A percentile compares a stretch with the other conserved stretches of the same genome.
These are phyloP conservation scores for Melierax canorus DNA, from an alignment of 2,113 vertebrate species.

Conservation along the genomic window DNA sequence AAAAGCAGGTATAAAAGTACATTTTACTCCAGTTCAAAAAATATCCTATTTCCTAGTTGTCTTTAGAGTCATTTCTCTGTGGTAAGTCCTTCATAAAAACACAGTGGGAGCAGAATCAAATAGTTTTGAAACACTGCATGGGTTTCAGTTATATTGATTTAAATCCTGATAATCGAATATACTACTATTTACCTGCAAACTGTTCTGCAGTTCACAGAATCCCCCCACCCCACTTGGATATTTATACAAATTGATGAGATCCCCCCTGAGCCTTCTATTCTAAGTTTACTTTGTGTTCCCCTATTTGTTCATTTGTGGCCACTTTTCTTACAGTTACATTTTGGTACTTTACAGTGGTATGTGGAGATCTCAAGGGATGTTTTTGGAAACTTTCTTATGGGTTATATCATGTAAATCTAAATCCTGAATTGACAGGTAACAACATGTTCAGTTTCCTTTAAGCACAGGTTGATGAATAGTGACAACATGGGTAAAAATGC, in stretches of 20 bases:
- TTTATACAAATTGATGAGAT: not conserved
- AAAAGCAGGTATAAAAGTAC: not conserved
- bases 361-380: not conserved
- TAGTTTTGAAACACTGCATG: not conserved
- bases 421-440: not conserved
- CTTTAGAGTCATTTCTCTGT: not conserved
- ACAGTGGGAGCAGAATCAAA: not conserved
- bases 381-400: not conserved
- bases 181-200: not conserved
- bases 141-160: not conserved
- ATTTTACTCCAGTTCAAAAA: not conserved
- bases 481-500: not conserved
- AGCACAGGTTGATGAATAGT: not conserved
- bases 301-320: not conserved
- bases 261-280: not conserved
- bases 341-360: not conserved
- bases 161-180: not conserved
- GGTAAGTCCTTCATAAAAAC: not conserved
- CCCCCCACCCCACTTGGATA: fast-evolving
- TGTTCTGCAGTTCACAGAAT: not conserved
- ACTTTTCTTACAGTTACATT: not conserved
- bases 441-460: not conserved
- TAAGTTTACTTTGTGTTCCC: not conserved
- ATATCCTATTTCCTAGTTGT: not conserved
- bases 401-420: not conserved